Evolutionary conservation across 2,888 invertebrate genomes (phyloP).

Genomic region (Pachydiplax longipennis): DNA sequence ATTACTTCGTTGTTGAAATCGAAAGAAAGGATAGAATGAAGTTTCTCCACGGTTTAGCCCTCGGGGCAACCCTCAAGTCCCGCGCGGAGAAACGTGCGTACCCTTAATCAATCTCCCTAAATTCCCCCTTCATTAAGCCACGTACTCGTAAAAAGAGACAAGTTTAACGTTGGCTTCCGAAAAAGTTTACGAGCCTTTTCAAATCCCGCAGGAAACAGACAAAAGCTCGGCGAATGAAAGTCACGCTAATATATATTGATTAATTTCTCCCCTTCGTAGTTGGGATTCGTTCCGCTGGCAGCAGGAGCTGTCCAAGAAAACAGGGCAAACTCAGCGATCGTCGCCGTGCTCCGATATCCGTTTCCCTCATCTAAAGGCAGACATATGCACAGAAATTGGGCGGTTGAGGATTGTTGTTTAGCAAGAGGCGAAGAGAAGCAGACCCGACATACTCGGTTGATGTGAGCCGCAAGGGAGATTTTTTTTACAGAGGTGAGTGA

Average conservation of each 20-base stretch:
- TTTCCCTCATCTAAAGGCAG: slow-evolving; percentile 31
- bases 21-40: too few relatives aligned
- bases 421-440: not conserved
- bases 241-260: slow-evolving; percentile 45
- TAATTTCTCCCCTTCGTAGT: slow-evolving; percentile 31
- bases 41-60: too few relatives aligned
- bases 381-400: slow-evolving; percentile 35
- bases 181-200: not conserved
- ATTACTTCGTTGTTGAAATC: too few relatives aligned
- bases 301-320: slow-evolving; percentile 37
- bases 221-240: slow-evolving; percentile 15
- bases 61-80: too few relatives aligned
- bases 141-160: not conserved
- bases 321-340: slow-evolving; percentile 37
- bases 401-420: slow-evolving; percentile 19
- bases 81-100: not conserved
- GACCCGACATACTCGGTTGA: slow-evolving; percentile 6
- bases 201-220: slow-evolving; percentile 27
- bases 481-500: not conserved
- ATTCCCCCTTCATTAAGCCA: not conserved
- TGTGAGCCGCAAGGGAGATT: slow-evolving; percentile 19
- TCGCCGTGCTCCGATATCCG: not conserved
- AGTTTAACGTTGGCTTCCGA: not conserved
- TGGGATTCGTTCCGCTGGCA: slow-evolving; percentile 36
- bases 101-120: not conserved